These are phyloP conservation scores for Pristionchus japonicus DNA, from an alignment of 2,888 invertebrate genomes.

Conservation along the genomic window DNA sequence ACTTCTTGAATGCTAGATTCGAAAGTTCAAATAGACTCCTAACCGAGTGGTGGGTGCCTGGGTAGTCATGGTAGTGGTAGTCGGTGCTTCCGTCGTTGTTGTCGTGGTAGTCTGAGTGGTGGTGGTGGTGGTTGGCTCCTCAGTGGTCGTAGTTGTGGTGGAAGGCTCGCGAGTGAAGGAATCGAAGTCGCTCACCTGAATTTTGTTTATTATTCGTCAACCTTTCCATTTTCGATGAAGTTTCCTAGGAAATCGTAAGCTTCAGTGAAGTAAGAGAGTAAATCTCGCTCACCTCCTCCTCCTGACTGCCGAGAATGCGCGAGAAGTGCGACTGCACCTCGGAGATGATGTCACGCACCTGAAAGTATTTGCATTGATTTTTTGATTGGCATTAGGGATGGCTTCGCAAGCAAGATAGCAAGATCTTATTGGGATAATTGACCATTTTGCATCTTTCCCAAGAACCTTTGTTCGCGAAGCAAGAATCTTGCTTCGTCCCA, in stretches of 20 bases:
- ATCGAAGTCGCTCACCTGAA: not conserved
- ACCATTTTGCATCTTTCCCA: no score
- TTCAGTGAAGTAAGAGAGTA: no score
- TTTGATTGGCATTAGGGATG: no score
- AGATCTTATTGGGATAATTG: no score
- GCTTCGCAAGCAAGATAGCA: no score
- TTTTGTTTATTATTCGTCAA: not conserved
- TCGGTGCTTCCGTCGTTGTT: not conserved
- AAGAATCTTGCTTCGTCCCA: no score
- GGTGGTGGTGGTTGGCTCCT: not conserved
- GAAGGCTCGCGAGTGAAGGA: not conserved
- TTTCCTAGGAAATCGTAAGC: no score
- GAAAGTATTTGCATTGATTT: no score
- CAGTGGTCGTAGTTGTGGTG: not conserved
- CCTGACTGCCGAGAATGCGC: constrained; percentile 3
- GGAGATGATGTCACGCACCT: constrained; percentile 42
- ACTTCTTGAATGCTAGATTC: not conserved
- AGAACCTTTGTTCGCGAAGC: no score
- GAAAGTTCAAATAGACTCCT: no score
- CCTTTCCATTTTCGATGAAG: not conserved
- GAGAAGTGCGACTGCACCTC: constrained; percentile 41
- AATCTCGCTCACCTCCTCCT: not conserved
- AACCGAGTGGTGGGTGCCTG: not conserved
- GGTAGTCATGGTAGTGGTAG: constrained; percentile 29
- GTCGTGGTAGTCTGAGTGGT: not conserved